Evolutionary conservation across 2,797 vertebrate species (phyloP), one percentile per base, ranked within the genome.

Genomic region (Alauda arvensis): DNA sequence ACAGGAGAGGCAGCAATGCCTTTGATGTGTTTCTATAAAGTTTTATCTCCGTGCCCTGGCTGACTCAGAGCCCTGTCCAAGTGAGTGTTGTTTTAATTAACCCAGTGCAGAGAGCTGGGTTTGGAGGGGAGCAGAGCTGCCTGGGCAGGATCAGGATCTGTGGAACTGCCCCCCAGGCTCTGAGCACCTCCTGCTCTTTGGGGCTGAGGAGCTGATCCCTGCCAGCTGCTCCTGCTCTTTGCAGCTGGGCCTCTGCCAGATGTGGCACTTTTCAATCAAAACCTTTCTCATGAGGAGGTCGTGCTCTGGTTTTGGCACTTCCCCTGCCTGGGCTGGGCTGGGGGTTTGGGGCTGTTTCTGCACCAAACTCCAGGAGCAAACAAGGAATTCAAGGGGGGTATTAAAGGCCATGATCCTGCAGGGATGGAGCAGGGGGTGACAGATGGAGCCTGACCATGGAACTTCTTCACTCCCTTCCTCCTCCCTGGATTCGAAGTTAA

Each of bases 111-210:
- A 5, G 45, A 18, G 31, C 3, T 14, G 43, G 75, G 14, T 3
- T 77, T 16, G 8, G 60, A n/a, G 57, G 14, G 8, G 55, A 5
- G n/a, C 19, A 13, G 42, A 9, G 24, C 48, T 68, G 2, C 0
- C 39, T 43, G 29, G 6, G 25, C 51, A 53, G 63, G 25, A 8
- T 2, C 14, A n/a, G 25, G 5, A 16, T 7, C 3, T 37, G 43
- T 16, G 17, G 0, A 65, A 1, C 4, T 37, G 39, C 20, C 9
- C 11, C 10, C 1, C 11, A 6, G 60, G 49, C 3, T 9, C 2
- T 0, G 1, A 7, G 12, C 3, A 2, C 0, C 2, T 1, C 18
- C 57, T 15, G 77, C 65, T 12, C 16, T 43, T 20, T 48, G 2
- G 66, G 21, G n/a, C 6, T 6, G 5, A 2, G 29, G 6, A 0